Evolutionary conservation across 2,797 vertebrate genomes (phyloP).

Genomic region (Hephaestus fuliginosus): DNA sequence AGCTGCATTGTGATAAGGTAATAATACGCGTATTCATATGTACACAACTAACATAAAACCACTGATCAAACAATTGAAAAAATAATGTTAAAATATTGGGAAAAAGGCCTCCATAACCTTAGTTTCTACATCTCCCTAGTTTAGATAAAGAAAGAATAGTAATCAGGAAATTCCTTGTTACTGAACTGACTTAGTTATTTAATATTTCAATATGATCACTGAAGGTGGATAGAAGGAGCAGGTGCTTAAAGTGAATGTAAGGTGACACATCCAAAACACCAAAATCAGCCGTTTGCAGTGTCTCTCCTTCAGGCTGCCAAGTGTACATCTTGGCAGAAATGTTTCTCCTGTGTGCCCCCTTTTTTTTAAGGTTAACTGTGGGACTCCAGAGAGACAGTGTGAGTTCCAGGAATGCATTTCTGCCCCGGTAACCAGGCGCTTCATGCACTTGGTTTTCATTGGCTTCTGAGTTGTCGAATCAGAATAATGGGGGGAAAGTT

Average conservation of each 20-base stretch:
- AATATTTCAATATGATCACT: not conserved
- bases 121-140: not conserved
- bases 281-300: constrained; percentile 33
- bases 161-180: not conserved
- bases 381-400: constrained; percentile 18
- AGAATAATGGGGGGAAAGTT: constrained; percentile 75
- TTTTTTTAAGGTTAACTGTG: constrained; percentile 34
- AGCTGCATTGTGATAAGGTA: constrained; percentile 97
- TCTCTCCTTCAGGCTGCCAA: constrained; percentile 1
- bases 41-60: not conserved
- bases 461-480: constrained; percentile 74
- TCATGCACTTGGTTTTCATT: constrained; percentile 71
- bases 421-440: constrained; percentile 83
- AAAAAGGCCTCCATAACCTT: not conserved
- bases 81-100: rapidly evolving
- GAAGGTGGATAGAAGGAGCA: not conserved
- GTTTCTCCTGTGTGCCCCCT: constrained; percentile 16
- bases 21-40: not conserved
- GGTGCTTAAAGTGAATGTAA: constrained; percentile 20
- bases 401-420: constrained; percentile 74
- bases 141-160: not conserved
- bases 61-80: not conserved
- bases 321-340: constrained; percentile 14
- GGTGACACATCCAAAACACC: constrained; percentile 13
- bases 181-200: not conserved